phyloP scores from a whole-genome alignment of 1,140 invertebrate species.

The Bathynomus jamesi region DNA sequence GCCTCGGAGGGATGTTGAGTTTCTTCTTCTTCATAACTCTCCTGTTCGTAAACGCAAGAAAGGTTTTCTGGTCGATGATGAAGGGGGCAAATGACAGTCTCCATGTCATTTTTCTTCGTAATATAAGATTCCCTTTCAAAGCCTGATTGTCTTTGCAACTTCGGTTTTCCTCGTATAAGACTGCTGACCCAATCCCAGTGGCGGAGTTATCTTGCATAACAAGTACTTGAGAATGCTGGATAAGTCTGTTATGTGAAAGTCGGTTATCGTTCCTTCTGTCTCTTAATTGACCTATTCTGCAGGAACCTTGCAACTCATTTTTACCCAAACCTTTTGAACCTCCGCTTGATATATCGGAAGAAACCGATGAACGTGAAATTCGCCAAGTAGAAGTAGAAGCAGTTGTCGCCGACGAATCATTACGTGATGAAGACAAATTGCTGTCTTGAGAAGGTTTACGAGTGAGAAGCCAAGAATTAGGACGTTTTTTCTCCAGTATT shows the following conservation, averaged over 20 bases:
- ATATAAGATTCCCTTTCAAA: conserved; percentile 9
- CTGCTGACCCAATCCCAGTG: conserved; percentile 1
- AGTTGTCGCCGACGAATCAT: conserved; percentile 20
- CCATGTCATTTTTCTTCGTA: conserved; percentile 4
- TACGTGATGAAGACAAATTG: conserved; percentile 20
- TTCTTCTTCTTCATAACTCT: conserved; percentile 17
- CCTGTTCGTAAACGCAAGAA: conserved; percentile 17
- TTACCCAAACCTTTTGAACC: conserved; percentile 9
- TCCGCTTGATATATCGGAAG: conserved; percentile 16
- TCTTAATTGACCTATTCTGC: neutral
- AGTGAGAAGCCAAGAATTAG: conserved; percentile 11
- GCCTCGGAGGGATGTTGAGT: neutral
- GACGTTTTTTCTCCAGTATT: conserved; percentile 9
- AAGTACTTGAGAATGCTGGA: conserved; percentile 1
- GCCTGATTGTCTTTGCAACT: conserved; percentile 8
- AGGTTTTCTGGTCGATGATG: conserved; percentile 2
- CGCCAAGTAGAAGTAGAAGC: conserved; percentile 19
- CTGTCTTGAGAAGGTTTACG: conserved; percentile 18
- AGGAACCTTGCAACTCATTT: conserved; percentile 11
- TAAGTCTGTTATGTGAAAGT: neutral
- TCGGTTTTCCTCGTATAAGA: conserved; percentile 3
- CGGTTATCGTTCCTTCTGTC: conserved; percentile 6
- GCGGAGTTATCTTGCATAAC: conserved; percentile 2
- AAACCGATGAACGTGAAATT: conserved; percentile 22
- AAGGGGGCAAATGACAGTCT: neutral